Conservation (phyloP, 2,113 vertebrate species). For the Gopherus flavomarginatus region DNA sequence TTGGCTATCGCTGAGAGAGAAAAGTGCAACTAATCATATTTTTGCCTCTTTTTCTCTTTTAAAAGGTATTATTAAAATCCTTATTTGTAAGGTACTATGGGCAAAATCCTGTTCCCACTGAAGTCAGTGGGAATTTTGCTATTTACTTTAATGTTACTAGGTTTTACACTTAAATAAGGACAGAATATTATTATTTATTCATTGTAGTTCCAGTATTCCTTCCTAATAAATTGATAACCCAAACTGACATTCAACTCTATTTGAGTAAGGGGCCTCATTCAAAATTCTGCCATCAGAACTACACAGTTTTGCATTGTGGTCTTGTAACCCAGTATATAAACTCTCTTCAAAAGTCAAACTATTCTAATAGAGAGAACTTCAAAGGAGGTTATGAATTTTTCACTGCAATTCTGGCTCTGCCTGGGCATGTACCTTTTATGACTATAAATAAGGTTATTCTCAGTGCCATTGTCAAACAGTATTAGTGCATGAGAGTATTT, state of each 20-base stretch:
- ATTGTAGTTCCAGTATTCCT: accelerated
- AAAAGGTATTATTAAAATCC: neutral
- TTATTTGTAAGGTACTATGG: neutral
- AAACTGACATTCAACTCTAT: neutral
- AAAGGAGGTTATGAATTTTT: neutral
- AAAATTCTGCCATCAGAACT: neutral
- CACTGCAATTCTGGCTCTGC: neutral
- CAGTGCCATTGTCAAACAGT: neutral
- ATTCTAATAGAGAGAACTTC: neutral
- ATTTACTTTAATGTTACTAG: neutral
- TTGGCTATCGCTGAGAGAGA: neutral
- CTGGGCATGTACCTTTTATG: neutral
- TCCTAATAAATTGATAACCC: neutral
- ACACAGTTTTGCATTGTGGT: neutral
- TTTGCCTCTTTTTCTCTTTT: neutral
- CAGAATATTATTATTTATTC: neutral
- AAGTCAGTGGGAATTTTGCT: neutral
- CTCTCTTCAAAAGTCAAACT: neutral
- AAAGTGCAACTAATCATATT: neutral
- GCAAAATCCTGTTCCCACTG: neutral
- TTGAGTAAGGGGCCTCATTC: neutral
- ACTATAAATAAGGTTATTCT: neutral
- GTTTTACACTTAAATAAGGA: neutral
- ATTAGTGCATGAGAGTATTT: neutral
- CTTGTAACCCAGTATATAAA: neutral